phyloP scores from a whole-genome alignment of 1,140 invertebrate genomes.

The Solenopsis fugax region DNA sequence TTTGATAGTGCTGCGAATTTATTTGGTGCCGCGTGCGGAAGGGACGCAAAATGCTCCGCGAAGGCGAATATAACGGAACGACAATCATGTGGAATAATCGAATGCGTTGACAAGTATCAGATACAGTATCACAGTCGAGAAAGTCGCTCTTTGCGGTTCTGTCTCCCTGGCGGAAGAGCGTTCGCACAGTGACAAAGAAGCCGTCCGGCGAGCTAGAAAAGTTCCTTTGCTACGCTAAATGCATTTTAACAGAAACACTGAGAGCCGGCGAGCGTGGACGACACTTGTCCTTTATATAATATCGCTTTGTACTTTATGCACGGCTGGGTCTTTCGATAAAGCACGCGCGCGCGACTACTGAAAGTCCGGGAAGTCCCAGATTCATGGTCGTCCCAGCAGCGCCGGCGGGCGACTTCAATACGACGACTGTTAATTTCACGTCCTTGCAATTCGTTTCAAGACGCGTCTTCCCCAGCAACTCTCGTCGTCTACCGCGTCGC shows the following conservation, averaged over 20 bases:
- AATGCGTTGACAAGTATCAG: background rate
- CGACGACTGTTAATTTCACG: slow-evolving; percentile 27
- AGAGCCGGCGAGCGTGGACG: slow-evolving; percentile 11
- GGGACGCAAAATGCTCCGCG: no score
- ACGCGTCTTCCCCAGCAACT: background rate
- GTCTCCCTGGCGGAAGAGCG: background rate
- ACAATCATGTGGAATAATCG: background rate
- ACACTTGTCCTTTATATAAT: slow-evolving; percentile 51
- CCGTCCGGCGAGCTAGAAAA: slow-evolving; percentile 14
- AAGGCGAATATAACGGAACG: background rate
- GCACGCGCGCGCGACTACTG: background rate
- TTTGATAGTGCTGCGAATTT: no score
- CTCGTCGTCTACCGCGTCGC: background rate
- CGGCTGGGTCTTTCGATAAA: slow-evolving; percentile 43
- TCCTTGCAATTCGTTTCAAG: slow-evolving; percentile 3
- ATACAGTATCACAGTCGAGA: background rate
- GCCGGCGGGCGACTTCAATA: background rate
- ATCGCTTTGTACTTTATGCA: slow-evolving; percentile 47
- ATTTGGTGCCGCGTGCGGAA: no score
- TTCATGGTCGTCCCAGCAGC: background rate
- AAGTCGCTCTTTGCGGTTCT: background rate
- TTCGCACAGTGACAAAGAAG: background rate
- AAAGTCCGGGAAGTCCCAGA: background rate
- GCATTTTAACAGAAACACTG: slow-evolving; percentile 40
- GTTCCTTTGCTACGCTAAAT: slow-evolving; percentile 50